Evolutionary conservation across 2,113 vertebrate genomes (phyloP).

Genomic region (Raja brachyura): DNA sequence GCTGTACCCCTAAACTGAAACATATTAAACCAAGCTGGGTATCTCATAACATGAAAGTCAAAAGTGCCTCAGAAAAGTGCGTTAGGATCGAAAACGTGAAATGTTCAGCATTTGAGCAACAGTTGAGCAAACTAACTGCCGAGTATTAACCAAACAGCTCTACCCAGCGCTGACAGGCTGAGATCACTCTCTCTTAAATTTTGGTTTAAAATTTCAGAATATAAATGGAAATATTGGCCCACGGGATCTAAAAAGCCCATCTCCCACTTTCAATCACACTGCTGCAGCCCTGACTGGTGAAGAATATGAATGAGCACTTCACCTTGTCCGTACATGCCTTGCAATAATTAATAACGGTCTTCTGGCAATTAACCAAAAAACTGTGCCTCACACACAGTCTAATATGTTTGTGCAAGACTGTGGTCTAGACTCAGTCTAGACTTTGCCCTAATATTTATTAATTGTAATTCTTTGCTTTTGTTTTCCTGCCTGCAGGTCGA

Average conservation of each 20-base stretch:
- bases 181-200: not conserved
- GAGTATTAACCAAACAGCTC: not conserved
- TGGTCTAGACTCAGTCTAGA: not conserved
- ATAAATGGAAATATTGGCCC: not conserved
- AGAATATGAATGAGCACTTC: not conserved
- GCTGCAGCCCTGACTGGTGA: not conserved
- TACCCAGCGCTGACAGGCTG: not conserved
- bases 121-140: too few relatives aligned
- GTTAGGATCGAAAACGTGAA: too few relatives aligned
- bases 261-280: not conserved
- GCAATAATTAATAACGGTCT: too few relatives aligned
- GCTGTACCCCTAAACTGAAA: too few relatives aligned
- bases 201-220: not conserved
- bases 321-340: not conserved
- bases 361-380: too few relatives aligned
- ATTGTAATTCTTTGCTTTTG: not conserved
- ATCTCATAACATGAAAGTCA: too few relatives aligned
- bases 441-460: not conserved
- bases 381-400: too few relatives aligned
- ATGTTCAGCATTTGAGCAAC: too few relatives aligned
- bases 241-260: not conserved
- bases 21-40: too few relatives aligned
- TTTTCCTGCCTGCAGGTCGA: not conserved
- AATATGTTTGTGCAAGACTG: not conserved
- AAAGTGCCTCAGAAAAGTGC: too few relatives aligned